phyloP scores from a whole-genome alignment of 2,888 invertebrate genomes.

The Elysia crispata region DNA sequence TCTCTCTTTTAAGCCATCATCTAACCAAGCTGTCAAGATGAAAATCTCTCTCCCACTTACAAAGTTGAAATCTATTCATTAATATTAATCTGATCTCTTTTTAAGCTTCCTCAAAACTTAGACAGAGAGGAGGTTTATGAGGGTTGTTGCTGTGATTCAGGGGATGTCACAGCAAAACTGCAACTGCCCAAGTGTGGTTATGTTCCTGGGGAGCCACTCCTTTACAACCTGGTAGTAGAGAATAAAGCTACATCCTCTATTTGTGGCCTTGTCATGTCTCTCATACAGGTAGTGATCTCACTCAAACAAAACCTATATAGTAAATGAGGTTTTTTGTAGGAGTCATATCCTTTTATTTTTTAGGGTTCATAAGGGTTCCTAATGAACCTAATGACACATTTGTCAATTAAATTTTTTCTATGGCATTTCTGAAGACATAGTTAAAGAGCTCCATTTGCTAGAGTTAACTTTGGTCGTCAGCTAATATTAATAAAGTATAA shows the following conservation, averaged over 20 bases:
- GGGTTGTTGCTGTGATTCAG: constrained; percentile 54
- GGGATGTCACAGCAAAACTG: constrained; percentile 46
- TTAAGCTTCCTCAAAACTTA: constrained; percentile 38
- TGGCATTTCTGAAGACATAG: too few species aligned
- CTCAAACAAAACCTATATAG: too few species aligned
- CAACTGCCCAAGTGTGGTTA: constrained; percentile 51
- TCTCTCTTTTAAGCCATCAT: too few species aligned
- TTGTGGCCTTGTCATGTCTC: constrained; percentile 45
- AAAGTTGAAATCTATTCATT: neutral
- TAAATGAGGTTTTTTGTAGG: too few species aligned
- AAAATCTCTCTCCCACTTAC: neutral
- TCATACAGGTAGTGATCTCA: constrained; percentile 47
- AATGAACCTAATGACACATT: too few species aligned
- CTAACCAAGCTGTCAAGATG: too few species aligned
- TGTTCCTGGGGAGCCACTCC: constrained; percentile 52
- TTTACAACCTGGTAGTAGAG: constrained; percentile 45
- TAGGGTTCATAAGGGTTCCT: too few species aligned
- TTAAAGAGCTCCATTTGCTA: too few species aligned
- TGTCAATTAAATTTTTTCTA: too few species aligned
- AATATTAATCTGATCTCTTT: neutral
- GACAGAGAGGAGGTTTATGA: constrained; percentile 50
- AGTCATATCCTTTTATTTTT: too few species aligned
- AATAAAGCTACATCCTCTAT: constrained; percentile 52
- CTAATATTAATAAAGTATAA: too few species aligned
- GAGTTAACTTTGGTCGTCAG: too few species aligned